A percentile compares a stretch with the other conserved stretches of the same genome.
Evolutionary conservation across 2,888 invertebrate species (phyloP).

Genomic region (Autographa pulchrina): DNA sequence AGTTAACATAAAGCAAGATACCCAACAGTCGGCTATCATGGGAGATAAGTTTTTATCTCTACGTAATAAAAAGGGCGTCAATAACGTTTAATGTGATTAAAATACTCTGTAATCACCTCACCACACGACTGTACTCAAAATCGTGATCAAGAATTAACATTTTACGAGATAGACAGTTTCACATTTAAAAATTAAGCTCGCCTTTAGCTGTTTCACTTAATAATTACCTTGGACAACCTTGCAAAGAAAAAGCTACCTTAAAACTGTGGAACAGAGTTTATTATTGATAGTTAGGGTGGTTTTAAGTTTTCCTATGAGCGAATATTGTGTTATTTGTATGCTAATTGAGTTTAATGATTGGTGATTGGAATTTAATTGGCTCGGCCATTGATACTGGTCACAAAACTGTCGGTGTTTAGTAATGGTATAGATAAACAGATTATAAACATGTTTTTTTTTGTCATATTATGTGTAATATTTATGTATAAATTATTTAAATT

Average conservation of each 20-base stretch:
- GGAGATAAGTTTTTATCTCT: not conserved
- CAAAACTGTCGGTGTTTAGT: not conserved
- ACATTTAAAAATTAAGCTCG: conserved; percentile 57
- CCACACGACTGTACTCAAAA: conserved; percentile 45
- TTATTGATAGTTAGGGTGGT: not conserved
- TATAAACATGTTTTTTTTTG: too few species aligned
- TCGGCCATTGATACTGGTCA: conserved; percentile 10
- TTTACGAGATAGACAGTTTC: conserved; percentile 61
- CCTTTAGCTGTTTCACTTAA: conserved; percentile 28
- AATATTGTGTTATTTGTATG: conserved; percentile 53
- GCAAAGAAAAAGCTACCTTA: conserved; percentile 32
- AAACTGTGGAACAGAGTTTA: conserved; percentile 8
- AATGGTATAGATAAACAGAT: too few species aligned
- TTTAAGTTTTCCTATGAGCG: conserved; percentile 12
- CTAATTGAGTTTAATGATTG: conserved; percentile 48
- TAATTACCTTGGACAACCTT: conserved; percentile 29
- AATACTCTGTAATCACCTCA: conserved; percentile 43
- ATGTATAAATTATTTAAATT: too few species aligned
- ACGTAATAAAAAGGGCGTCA: conserved; percentile 4
- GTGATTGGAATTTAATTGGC: conserved; percentile 49
- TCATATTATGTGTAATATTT: too few species aligned
- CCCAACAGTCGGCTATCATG: not conserved
- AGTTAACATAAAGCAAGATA: not conserved
- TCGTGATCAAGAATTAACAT: conserved; percentile 60
- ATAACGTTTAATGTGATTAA: conserved; percentile 17